These are phyloP conservation scores for Caenorhabditis wallacei DNA, from an alignment of 2,888 invertebrate genomes.

Conservation along the genomic window DNA sequence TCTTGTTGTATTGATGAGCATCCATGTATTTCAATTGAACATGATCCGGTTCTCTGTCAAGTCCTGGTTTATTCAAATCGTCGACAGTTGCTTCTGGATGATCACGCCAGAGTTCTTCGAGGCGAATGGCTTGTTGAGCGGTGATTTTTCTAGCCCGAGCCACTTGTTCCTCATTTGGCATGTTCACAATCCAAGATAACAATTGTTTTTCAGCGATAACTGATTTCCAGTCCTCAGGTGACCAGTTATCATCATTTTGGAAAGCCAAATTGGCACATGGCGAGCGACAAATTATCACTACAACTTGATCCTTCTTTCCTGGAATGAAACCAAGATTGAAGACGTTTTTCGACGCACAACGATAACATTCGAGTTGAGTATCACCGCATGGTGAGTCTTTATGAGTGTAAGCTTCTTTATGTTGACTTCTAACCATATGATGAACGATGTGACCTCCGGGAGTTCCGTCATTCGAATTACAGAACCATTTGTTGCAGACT, in stretches of 20 bases:
- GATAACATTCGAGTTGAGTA: constrained; percentile 98
- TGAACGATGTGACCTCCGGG: constrained; percentile 94
- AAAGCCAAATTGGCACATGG: constrained; percentile 98
- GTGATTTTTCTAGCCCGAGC: constrained; percentile 94
- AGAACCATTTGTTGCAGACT: constrained; percentile 99
- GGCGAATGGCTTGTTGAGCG: constrained; percentile 92
- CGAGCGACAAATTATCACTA: constrained; percentile 91
- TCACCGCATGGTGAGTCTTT: constrained; percentile 98
- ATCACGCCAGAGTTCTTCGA: constrained; percentile 99
- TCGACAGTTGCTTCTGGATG: constrained; percentile 98
- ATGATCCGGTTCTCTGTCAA: constrained; percentile 98
- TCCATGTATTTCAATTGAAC: constrained; percentile 91
- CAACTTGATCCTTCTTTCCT: constrained; percentile 91
- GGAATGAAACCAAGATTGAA: constrained; percentile 99
- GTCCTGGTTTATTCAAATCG: constrained; percentile 97
- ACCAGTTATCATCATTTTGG: constrained; percentile 98
- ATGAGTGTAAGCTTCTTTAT: constrained; percentile 91
- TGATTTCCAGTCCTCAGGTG: constrained; percentile 83
- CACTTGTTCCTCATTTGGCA: constrained; percentile 98
- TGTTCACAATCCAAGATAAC: constrained; percentile 96
- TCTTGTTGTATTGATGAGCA: constrained; percentile 98
- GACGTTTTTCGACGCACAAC: constrained; percentile 97
- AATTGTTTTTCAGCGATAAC: constrained; percentile 88
- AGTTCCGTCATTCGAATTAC: constrained; percentile 90
- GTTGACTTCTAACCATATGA: constrained; percentile 98